phyloP scores from a whole-genome alignment of 2,113 vertebrate genomes.

The Hydropotes inermis region DNA sequence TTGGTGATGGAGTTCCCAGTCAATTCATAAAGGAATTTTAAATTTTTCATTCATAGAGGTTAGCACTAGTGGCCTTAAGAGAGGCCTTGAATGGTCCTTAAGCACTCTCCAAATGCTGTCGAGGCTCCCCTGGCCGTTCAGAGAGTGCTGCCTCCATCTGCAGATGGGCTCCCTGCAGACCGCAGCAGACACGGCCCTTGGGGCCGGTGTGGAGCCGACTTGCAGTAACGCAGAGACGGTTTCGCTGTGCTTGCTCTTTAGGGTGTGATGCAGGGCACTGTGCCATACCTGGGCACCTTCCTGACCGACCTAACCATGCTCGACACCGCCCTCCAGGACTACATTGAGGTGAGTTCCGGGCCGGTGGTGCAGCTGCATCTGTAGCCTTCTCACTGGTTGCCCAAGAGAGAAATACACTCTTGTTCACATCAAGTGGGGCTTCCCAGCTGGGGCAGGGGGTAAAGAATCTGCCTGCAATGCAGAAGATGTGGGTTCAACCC shows the following conservation, averaged over 20 bases:
- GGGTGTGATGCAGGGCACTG: conserved; percentile 96
- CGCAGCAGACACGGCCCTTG: not conserved
- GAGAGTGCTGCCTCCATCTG: not conserved
- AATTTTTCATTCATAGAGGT: not conserved
- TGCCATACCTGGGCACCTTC: conserved; percentile 95
- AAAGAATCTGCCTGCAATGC: not conserved
- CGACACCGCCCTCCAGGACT: conserved; percentile 92
- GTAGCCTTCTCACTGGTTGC: not conserved
- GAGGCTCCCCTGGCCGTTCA: not conserved
- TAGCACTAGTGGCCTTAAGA: not conserved
- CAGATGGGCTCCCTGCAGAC: fast-evolving
- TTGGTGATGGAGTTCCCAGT: not conserved
- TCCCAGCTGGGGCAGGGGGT: not conserved
- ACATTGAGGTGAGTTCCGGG: conserved; percentile 85
- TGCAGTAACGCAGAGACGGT: not conserved
- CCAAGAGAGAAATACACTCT: not conserved
- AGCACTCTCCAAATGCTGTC: not conserved
- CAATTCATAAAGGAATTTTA: not conserved
- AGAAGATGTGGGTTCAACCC: not conserved
- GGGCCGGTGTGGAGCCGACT: not conserved
- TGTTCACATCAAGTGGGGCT: not conserved
- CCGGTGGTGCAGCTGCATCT: fast-evolving
- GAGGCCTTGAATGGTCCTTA: not conserved
- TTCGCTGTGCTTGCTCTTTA: conserved; percentile 69
- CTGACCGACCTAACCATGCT: conserved; percentile 94